Conservation (phyloP, 2,797 vertebrate genomes). For the Neosilurus mollespiculum region DNA sequence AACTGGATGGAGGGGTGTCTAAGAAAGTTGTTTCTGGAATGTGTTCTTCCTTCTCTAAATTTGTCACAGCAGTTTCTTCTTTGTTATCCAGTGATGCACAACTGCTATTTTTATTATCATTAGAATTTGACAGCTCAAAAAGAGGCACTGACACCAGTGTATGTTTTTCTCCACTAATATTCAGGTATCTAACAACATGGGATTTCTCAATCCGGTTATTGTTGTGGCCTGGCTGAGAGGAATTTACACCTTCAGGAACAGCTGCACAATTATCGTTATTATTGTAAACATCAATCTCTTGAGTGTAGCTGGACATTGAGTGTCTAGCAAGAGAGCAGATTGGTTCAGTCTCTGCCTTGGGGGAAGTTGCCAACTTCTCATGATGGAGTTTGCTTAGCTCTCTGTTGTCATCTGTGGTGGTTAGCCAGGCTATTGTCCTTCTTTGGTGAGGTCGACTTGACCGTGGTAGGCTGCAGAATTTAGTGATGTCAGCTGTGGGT, state of each 20-base stretch:
- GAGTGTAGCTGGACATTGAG: slow-evolving; percentile 62
- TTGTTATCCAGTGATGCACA: slow-evolving; percentile 66
- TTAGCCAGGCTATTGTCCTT: slow-evolving; percentile 73
- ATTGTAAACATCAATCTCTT: slow-evolving; percentile 60
- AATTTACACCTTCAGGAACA: slow-evolving; percentile 67
- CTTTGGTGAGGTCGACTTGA: slow-evolving; percentile 72
- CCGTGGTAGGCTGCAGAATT: slow-evolving; percentile 88
- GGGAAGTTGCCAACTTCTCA: slow-evolving; percentile 59
- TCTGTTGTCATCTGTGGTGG: slow-evolving; percentile 71
- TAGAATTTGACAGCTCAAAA: slow-evolving; percentile 76
- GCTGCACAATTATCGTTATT: slow-evolving; percentile 60
- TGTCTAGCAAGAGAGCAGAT: slow-evolving; percentile 69
- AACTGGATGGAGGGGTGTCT: slow-evolving; percentile 54
- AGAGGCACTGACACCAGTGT: slow-evolving; percentile 80
- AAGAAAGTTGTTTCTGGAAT: slow-evolving; percentile 55
- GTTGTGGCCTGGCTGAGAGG: slow-evolving; percentile 58
- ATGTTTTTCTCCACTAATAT: slow-evolving; percentile 77
- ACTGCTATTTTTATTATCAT: slow-evolving; percentile 73
- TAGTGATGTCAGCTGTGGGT: slow-evolving; percentile 69
- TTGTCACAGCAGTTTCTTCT: slow-evolving; percentile 65
- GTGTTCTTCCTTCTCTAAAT: slow-evolving; percentile 66
- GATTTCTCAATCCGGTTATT: slow-evolving; percentile 64
- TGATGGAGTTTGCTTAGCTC: slow-evolving; percentile 66
- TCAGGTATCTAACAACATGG: slow-evolving; percentile 62
- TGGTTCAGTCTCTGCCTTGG: slow-evolving; percentile 67